Conservation (phyloP, 2,797 vertebrate species). For the Echeneis naucrates region DNA sequence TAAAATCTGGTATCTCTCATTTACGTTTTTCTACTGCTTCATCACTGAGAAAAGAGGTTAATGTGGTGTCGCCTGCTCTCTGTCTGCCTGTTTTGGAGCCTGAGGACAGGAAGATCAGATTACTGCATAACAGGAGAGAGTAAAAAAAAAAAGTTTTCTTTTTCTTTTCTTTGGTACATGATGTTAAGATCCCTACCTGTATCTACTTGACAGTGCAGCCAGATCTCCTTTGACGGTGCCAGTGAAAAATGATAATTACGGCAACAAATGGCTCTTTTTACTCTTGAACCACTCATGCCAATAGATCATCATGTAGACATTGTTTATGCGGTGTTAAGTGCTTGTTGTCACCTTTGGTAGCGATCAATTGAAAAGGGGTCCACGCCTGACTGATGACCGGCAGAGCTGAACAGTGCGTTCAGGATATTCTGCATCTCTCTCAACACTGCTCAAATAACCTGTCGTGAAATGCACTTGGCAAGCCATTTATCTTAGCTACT, state of each 20-base stretch:
- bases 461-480: constrained; percentile 59
- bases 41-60: constrained; percentile 72
- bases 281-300: constrained; percentile 63
- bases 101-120: constrained; percentile 78
- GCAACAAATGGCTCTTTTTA: constrained; percentile 77
- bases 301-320: constrained; percentile 73
- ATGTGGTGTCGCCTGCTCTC: constrained; percentile 76
- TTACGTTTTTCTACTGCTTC: constrained; percentile 75
- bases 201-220: constrained; percentile 73
- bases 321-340: constrained; percentile 80
- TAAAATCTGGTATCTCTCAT: constrained; percentile 80
- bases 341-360: constrained; percentile 79
- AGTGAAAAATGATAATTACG: constrained; percentile 80
- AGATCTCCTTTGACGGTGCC: constrained; percentile 60
- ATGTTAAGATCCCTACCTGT: constrained; percentile 71
- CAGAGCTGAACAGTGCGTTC: constrained; percentile 32
- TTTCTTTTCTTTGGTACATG: constrained; percentile 47
- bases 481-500: constrained; percentile 61
- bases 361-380: constrained; percentile 69
- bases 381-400: constrained; percentile 71
- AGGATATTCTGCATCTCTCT: constrained; percentile 68
- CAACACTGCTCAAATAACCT: constrained; percentile 60
- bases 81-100: constrained; percentile 77
- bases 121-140: constrained; percentile 71
- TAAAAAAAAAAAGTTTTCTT: constrained; percentile 41